A percentile compares a stretch with the other conserved stretches of the same genome.
phyloP scores from a whole-genome alignment of 35 echinoderm and acorn worm genomes.

The Lytechinus variegatus region DNA sequence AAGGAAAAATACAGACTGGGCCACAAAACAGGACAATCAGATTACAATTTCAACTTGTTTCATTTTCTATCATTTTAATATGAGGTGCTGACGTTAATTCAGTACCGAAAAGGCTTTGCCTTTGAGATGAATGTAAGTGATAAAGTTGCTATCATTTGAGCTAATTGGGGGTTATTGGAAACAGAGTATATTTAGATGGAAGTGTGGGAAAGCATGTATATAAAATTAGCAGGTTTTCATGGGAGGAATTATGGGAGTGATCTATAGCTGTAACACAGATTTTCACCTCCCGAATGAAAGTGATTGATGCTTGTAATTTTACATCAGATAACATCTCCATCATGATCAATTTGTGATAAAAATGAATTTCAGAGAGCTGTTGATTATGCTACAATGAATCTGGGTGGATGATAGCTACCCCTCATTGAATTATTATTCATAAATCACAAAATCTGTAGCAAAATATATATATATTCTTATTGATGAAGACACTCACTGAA shows the following conservation, averaged over 20 bases:
- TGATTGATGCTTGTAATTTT: background rate
- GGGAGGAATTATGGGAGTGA: background rate
- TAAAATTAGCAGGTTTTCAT: background rate
- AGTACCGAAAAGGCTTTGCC: background rate
- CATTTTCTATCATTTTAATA: background rate
- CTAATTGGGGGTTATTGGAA: background rate
- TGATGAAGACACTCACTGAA: too few species aligned
- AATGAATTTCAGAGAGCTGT: background rate
- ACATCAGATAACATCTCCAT: background rate
- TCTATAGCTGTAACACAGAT: background rate
- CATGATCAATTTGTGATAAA: background rate
- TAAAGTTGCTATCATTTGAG: background rate
- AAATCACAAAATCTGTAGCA: too few species aligned
- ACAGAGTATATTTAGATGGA: background rate
- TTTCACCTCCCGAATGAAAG: background rate
- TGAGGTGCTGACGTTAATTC: background rate
- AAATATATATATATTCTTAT: too few species aligned
- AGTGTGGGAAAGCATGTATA: background rate
- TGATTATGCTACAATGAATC: background rate
- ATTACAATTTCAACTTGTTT: background rate
- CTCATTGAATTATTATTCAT: background rate
- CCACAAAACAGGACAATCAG: background rate
- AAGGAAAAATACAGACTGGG: background rate
- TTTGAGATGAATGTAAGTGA: background rate
- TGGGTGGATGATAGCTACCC: background rate